phyloP scores from a whole-genome alignment of 2,797 vertebrate genomes.

The Coreius guichenoti region DNA sequence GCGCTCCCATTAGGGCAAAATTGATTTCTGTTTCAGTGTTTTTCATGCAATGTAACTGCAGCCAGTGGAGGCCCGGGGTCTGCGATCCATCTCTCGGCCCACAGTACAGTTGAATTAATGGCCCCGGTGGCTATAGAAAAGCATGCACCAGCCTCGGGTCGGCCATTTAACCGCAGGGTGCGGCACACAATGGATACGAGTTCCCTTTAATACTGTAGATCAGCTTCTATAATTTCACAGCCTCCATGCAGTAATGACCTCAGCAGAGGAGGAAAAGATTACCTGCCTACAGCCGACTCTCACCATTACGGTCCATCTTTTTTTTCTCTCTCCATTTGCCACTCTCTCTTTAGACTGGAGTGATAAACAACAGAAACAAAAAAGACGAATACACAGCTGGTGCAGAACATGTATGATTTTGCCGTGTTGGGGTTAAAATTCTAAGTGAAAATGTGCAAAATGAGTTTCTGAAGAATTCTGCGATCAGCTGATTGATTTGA shows the following conservation, averaged over 20 bases:
- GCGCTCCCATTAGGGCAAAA: constrained; percentile 63
- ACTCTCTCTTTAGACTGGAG: too few species aligned
- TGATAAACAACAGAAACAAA: neutral
- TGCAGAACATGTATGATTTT: neutral
- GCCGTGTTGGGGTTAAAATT: neutral
- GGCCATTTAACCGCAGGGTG: constrained; percentile 56
- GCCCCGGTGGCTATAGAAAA: constrained; percentile 35
- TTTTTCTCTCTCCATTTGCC: neutral
- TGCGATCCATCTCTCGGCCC: constrained; percentile 6
- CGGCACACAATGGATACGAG: constrained; percentile 38
- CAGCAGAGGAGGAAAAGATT: constrained; percentile 11
- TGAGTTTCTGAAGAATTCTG: neutral
- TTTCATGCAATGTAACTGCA: constrained; percentile 61
- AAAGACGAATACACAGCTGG: neutral
- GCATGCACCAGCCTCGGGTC: neutral
- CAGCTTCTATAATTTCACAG: constrained; percentile 37
- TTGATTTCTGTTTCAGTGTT: constrained; percentile 65
- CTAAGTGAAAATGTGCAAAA: neutral
- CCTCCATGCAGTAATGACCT: constrained; percentile 50
- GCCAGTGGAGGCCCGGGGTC: constrained; percentile 53
- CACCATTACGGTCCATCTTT: neutral
- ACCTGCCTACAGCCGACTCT: neutral
- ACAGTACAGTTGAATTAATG: constrained; percentile 55
- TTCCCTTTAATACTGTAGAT: constrained; percentile 50
- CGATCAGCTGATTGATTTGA: neutral